Evolutionary conservation across 2,113 vertebrate genomes (phyloP).

Genomic region (Hydrochoerus hydrochaeris): DNA sequence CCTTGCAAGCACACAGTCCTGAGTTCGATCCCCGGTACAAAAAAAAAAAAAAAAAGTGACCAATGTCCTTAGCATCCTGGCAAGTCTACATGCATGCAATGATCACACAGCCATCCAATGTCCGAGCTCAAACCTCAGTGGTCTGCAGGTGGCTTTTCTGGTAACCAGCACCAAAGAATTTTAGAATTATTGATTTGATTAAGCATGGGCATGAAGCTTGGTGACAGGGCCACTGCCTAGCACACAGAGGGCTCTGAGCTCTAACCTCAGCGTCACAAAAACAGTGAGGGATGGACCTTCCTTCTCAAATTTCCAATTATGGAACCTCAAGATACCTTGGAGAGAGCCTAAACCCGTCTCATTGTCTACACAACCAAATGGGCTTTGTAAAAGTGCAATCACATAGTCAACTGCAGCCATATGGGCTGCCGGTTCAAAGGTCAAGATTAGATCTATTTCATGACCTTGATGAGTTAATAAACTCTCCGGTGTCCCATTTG

Average conservation of each 20-base stretch:
- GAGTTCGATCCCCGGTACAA: too few species aligned
- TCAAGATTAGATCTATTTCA: background rate
- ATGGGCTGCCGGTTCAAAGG: background rate
- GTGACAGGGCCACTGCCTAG: fast-evolving
- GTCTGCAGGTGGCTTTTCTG: background rate
- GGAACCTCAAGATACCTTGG: too few species aligned
- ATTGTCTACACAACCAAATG: background rate
- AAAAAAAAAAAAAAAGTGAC: too few species aligned
- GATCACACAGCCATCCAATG: background rate
- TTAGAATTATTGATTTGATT: background rate
- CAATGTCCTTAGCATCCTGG: too few species aligned
- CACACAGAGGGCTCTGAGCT: background rate
- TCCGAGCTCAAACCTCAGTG: fast-evolving
- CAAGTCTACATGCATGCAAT: fast-evolving
- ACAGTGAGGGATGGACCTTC: background rate
- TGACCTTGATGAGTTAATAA: background rate
- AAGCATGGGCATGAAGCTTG: too few species aligned
- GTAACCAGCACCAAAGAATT: background rate
- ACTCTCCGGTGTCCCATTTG: background rate
- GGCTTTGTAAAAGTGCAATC: background rate
- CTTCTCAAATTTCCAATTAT: background rate
- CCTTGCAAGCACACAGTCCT: too few species aligned
- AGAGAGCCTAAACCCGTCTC: background rate
- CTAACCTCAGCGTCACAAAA: background rate
- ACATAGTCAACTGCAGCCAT: fast-evolving